A percentile compares a stretch with the other conserved stretches of the same genome.
These are phyloP conservation scores for Cyrtorhinus lividipennis DNA, from an alignment of 1,140 invertebrate species.

Conservation along the genomic window DNA sequence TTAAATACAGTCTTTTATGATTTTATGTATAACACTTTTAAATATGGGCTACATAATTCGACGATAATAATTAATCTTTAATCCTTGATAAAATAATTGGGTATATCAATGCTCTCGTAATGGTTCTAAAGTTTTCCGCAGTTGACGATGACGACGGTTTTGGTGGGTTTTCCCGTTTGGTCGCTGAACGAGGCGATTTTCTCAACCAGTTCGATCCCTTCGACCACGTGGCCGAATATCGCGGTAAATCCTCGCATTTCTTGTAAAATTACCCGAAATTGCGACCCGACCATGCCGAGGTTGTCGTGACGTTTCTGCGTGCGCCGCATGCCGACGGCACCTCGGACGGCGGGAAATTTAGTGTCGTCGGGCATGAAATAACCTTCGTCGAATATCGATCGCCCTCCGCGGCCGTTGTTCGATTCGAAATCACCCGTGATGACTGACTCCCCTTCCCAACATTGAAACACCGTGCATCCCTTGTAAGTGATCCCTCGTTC, in stretches of 20 bases:
- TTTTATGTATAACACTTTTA: constrained; percentile 12
- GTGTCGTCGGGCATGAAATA: constrained; percentile 72
- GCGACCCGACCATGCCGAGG: constrained; percentile 64
- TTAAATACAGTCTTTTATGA: constrained; percentile 6
- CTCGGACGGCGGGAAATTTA: constrained; percentile 54
- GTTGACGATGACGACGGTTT: constrained; percentile 54
- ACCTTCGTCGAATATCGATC: constrained; percentile 57
- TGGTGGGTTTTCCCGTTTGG: constrained; percentile 57
- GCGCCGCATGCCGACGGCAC: constrained; percentile 66
- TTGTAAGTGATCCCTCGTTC: constrained; percentile 64
- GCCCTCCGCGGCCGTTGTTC: constrained; percentile 64
- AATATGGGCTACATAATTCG: constrained; percentile 5
- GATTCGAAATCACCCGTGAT: constrained; percentile 47
- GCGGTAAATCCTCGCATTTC: constrained; percentile 69
- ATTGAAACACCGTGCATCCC: constrained; percentile 64
- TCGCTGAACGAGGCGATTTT: constrained; percentile 62
- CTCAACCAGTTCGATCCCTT: constrained; percentile 64
- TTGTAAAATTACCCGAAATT: constrained; percentile 64
- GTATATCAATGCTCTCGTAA: constrained; percentile 11
- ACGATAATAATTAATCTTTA: constrained; percentile 16
- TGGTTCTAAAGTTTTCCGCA: constrained; percentile 48
- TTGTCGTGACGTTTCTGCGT: constrained; percentile 68
- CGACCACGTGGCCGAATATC: constrained; percentile 66
- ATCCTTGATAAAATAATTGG: constrained; percentile 18
- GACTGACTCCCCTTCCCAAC: constrained; percentile 62